Conservation (phyloP, 2,888 invertebrate genomes). For the Mongoloraphidia duomilia region DNA sequence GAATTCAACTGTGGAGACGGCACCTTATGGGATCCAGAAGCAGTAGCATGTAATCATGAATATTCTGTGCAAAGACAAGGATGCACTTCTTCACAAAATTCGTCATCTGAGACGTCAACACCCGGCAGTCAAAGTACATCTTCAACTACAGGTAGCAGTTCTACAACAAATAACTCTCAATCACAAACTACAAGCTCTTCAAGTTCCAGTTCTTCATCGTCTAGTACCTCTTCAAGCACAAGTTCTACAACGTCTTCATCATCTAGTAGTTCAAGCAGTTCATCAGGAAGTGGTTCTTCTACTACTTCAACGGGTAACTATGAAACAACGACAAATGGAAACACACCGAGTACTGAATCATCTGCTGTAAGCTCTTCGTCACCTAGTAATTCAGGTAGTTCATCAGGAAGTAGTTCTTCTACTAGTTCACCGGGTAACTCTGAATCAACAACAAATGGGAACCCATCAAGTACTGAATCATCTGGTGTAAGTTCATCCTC, state of each 20-base stretch:
- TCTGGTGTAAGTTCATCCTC: slow-evolving; percentile 1
- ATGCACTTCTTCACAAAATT: slow-evolving; percentile 3
- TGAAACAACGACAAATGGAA: slow-evolving; percentile 2
- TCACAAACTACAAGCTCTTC: neutral
- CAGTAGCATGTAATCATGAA: slow-evolving; percentile 52
- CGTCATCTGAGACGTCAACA: no score
- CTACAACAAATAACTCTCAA: neutral
- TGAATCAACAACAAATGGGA: slow-evolving; percentile 1
- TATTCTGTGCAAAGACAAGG: slow-evolving; percentile 37
- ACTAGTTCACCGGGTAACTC: neutral
- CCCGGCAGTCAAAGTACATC: no score
- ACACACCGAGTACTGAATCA: neutral
- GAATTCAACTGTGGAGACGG: slow-evolving; percentile 53
- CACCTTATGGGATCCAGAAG: slow-evolving; percentile 55
- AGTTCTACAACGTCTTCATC: neutral
- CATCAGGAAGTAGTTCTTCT: neutral
- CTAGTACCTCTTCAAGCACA: neutral
- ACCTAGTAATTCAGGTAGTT: neutral
- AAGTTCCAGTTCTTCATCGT: neutral
- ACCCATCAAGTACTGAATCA: neutral
- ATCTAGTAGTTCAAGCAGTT: slow-evolving; percentile 1
- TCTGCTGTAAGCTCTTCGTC: neutral
- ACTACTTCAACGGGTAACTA: neutral
- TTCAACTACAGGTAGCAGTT: neutral
- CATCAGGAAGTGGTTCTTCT: neutral